Evolutionary conservation across 2,113 vertebrate genomes (phyloP).

Genomic region (Amazona guildingii): DNA sequence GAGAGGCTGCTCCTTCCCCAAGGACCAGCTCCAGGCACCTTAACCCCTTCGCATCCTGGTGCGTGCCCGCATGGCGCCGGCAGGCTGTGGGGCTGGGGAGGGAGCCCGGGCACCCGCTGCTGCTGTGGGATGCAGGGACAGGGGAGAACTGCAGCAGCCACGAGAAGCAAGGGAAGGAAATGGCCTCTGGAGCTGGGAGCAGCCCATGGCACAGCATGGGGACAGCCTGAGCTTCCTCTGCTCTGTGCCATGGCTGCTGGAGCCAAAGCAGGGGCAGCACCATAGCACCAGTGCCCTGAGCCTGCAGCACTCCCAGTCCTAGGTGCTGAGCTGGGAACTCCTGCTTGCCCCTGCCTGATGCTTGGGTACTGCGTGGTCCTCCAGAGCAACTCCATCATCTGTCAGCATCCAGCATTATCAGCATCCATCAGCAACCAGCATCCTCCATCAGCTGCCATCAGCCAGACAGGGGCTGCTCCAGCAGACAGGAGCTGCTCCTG

Average conservation of each 20-base stretch:
- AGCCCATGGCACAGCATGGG: background rate
- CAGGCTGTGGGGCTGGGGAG: background rate
- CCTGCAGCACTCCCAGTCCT: background rate
- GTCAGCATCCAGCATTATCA: no score
- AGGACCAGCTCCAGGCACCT: slow-evolving; percentile 11
- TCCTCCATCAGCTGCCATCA: background rate
- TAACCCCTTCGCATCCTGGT: slow-evolving; percentile 56
- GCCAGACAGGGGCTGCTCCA: background rate
- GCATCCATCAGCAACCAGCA: no score
- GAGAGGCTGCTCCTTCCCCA: slow-evolving; percentile 29
- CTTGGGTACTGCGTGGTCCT: accelerated
- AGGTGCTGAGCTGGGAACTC: background rate
- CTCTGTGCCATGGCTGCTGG: accelerated
- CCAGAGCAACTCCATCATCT: background rate
- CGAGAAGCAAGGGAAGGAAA: background rate
- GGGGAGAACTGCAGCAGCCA: background rate
- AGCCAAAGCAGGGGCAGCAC: background rate
- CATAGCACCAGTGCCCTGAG: accelerated
- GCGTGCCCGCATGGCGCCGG: background rate
- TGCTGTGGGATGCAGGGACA: background rate
- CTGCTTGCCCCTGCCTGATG: background rate
- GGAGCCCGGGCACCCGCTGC: background rate
- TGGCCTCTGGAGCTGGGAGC: background rate
- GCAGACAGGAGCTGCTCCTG: background rate
- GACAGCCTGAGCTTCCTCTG: background rate